Evolutionary conservation across 2,888 invertebrate genomes (phyloP).

Genomic region (Epinotia nisella): DNA sequence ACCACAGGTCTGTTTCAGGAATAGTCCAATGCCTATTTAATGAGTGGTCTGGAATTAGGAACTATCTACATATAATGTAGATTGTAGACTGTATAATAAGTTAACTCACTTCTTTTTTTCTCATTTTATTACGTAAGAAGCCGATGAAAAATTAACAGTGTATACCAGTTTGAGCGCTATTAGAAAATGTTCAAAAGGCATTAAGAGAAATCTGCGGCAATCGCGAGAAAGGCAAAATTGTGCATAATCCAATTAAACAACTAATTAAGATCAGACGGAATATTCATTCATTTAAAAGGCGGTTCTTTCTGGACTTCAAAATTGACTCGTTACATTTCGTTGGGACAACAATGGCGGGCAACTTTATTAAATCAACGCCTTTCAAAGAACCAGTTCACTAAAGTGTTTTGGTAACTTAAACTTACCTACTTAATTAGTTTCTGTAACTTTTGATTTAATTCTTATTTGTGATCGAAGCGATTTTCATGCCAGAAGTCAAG

Average conservation of each 20-base stretch:
- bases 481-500: not conserved
- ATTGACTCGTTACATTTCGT: conserved; percentile 38
- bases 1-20: too few relatives aligned
- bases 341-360: conserved; percentile 31
- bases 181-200: conserved; percentile 9
- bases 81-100: too few relatives aligned
- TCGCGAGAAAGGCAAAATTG: conserved; percentile 30
- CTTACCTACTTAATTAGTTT: conserved; percentile 28
- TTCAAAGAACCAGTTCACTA: conserved; percentile 7
- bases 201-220: conserved; percentile 20
- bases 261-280: conserved; percentile 41
- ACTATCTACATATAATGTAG: too few relatives aligned
- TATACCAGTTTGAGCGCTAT: not conserved
- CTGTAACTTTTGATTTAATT: conserved; percentile 24
- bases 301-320: conserved; percentile 36
- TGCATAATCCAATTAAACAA: conserved; percentile 40
- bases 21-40: too few relatives aligned
- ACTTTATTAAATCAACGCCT: conserved; percentile 32
- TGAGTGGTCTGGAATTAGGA: too few relatives aligned
- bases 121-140: too few relatives aligned
- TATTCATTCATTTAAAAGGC: conserved; percentile 39
- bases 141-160: too few relatives aligned
- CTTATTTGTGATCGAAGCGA: conserved; percentile 16
- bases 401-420: conserved; percentile 28
- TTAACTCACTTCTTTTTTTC: too few relatives aligned